Evolutionary conservation across 2,888 invertebrate species (phyloP).

Genomic region (Ommatoiulus sabulosus): DNA sequence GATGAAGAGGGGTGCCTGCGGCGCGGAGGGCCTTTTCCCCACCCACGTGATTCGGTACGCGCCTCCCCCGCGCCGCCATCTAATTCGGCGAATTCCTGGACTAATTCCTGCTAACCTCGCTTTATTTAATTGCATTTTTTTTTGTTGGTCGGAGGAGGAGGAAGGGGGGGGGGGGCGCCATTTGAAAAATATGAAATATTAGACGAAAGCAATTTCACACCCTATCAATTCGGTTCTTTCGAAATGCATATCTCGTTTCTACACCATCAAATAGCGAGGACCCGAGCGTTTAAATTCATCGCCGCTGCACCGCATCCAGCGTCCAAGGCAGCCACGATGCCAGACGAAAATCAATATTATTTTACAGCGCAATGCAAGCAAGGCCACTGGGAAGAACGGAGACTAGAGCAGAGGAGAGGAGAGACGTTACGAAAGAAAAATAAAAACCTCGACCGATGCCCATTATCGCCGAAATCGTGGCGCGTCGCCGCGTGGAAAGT

Average conservation of each 20-base stretch:
- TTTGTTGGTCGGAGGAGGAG: background rate
- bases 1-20: too few species aligned
- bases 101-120: background rate
- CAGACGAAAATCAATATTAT: background rate
- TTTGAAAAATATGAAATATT: background rate
- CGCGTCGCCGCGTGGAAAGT: too few species aligned
- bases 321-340: background rate
- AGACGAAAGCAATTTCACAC: conserved; percentile 1
- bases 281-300: conserved; percentile 43
- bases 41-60: too few species aligned
- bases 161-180: too few species aligned
- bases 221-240: background rate
- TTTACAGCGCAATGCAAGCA: too few species aligned
- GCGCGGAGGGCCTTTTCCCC: too few species aligned
- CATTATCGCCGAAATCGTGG: too few species aligned
- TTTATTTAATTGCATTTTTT: conserved; percentile 2
- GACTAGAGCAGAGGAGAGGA: background rate
- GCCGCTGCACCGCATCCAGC: background rate
- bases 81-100: too few species aligned
- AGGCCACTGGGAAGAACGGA: background rate
- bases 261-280: conserved; percentile 10
- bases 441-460: background rate
- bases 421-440: background rate
- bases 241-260: conserved; percentile 8
- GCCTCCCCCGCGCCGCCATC: too few species aligned